phyloP scores from a whole-genome alignment of 2,888 invertebrate genomes.

The Noctua fimbriata region DNA sequence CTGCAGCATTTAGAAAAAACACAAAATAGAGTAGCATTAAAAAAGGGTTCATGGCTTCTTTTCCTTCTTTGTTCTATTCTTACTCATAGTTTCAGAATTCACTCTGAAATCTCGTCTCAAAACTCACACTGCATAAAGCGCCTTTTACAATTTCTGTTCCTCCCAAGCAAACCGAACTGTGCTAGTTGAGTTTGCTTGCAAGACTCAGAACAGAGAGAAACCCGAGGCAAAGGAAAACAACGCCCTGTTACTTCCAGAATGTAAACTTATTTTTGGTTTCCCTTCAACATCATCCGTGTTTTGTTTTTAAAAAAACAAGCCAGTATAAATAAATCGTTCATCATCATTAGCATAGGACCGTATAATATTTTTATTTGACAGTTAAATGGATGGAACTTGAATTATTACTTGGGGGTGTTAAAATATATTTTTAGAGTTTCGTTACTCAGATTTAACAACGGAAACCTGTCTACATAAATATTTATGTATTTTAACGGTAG shows the following conservation, averaged over 20 bases:
- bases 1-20: background rate
- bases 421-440: conserved; percentile 31
- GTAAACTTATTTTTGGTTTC: conserved; percentile 38
- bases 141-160: conserved; percentile 10
- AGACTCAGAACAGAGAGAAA: conserved; percentile 21
- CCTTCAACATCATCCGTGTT: conserved; percentile 20
- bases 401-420: conserved; percentile 24
- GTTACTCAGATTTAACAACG: background rate
- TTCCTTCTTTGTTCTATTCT: background rate
- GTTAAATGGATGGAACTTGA: conserved; percentile 57
- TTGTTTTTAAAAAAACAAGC: conserved; percentile 36
- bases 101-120: background rate
- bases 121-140: background rate
- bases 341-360: conserved; percentile 52
- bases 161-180: conserved; percentile 8
- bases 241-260: conserved; percentile 5
- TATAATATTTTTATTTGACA: conserved; percentile 57
- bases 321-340: conserved; percentile 55
- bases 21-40: background rate
- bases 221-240: conserved; percentile 26
- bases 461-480: conserved; percentile 1
- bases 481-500: background rate
- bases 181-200: conserved; percentile 8
- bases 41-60: background rate
- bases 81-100: background rate